Evolutionary conservation across 92 coral and sea anemone species (phyloP).

Genomic region (Siderastrea radians): DNA sequence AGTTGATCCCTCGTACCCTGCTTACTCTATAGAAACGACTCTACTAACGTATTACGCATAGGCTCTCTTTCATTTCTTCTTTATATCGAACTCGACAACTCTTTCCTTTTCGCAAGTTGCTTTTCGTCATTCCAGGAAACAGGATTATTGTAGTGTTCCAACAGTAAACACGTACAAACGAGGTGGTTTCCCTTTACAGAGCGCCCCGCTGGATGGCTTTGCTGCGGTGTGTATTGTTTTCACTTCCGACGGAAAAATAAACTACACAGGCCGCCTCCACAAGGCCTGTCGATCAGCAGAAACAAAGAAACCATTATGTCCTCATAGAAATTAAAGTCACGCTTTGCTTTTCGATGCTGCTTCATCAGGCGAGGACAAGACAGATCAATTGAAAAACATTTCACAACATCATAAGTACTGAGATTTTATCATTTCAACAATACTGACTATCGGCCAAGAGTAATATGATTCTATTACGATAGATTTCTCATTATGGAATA

Average conservation of each 20-base stretch:
- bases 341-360: neutral
- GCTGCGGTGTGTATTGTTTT: neutral
- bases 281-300: neutral
- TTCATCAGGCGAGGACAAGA: neutral
- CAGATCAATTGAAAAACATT: neutral
- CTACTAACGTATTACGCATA: no score
- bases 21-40: neutral
- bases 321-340: neutral
- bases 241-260: constrained; percentile 21
- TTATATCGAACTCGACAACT: neutral
- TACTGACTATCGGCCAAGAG: constrained; percentile 23
- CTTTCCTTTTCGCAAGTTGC: neutral
- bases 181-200: constrained; percentile 19
- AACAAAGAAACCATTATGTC: neutral
- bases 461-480: no score
- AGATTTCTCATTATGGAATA: no score
- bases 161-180: neutral
- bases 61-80: neutral
- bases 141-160: constrained; percentile 7
- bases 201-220: neutral
- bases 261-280: neutral
- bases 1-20: neutral
- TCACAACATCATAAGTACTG: neutral
- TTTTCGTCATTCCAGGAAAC: neutral
- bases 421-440: constrained; percentile 39